Evolutionary conservation across 1,140 invertebrate species (phyloP).

Genomic region (Semibalanus balanoides): DNA sequence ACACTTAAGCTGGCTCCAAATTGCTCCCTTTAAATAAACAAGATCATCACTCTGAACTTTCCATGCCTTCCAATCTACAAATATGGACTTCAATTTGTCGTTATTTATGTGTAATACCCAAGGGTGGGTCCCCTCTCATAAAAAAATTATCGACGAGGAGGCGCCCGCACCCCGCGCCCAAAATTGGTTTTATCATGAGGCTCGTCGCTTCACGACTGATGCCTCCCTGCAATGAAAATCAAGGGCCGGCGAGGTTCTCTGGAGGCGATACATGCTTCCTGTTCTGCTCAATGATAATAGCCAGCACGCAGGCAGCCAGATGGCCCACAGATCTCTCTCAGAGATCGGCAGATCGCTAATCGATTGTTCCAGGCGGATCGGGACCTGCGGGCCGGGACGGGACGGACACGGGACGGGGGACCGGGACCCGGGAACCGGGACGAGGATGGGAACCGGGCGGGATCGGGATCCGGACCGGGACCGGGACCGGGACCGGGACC

Average conservation of each 20-base stretch:
- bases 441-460: no score
- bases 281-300: not conserved
- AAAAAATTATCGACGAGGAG: not conserved
- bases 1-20: no score
- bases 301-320: not conserved
- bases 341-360: not conserved
- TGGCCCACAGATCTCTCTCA: not conserved
- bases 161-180: not conserved
- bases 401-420: no score
- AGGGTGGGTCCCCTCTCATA: not conserved
- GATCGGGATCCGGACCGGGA: no score
- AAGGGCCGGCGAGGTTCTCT: not conserved
- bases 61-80: not conserved
- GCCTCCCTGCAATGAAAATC: not conserved
- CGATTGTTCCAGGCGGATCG: not conserved
- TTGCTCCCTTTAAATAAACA: not conserved
- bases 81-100: not conserved
- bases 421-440: no score
- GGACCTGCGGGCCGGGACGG: no score
- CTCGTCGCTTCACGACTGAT: not conserved
- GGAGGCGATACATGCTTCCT: not conserved
- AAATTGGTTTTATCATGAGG: conserved; percentile 1
- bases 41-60: not conserved
- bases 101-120: not conserved
- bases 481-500: no score